Evolutionary conservation across 2,113 vertebrate species (phyloP), one percentile per base, ranked within the genome.

Genomic region (Zosterops pallidus): DNA sequence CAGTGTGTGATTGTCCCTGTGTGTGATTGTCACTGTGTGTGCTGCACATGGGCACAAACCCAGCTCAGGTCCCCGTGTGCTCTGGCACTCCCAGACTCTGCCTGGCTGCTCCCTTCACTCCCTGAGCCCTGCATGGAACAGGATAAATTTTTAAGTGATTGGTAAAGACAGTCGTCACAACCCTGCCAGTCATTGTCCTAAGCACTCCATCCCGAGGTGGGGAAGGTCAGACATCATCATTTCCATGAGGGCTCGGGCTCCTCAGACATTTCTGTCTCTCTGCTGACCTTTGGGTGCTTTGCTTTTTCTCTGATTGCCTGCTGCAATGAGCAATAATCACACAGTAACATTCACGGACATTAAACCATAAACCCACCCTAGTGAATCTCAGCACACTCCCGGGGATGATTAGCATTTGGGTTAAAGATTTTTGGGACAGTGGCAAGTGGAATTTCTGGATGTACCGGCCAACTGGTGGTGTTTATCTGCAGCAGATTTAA

Each of bases 281-380:
- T n/a, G n/a, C 62, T 89, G 93, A 88, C 90, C 95, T 89, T 78
- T 83, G 93, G 81, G 90, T 55, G 83, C 60, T 65, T 86, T 46
- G 37, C 46, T 87, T 78, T 70, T 70, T 41, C 92, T 22, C 68
- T 9, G 57, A 83, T 92, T 67, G 83, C 76, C 83, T 95, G 92
- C 92, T 55, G 20, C 53, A 12, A 14, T 39, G 90, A 95, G 77
- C 96, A 96, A 95, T 94, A 89, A 90, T 89, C 87, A 89, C 26
- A 71, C 82, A 96, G 96, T 56, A 86, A 44, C 67, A 26, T 35
- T 85, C 75, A 41, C 5, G 2, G 85, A 14, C 60, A 62, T 87
- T 88, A 80, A 92, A 29, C 68, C 65, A 20, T 88, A 94, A 95
- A 95, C 60, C 59, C 71, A 70, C 60, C 53, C 81, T 86, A 71